Percentiles rank a stretch among this genome's conserved stretches.
These are phyloP conservation scores for Notodonta ziczac DNA, from an alignment of 2,888 invertebrate species.

Conservation along the genomic window DNA sequence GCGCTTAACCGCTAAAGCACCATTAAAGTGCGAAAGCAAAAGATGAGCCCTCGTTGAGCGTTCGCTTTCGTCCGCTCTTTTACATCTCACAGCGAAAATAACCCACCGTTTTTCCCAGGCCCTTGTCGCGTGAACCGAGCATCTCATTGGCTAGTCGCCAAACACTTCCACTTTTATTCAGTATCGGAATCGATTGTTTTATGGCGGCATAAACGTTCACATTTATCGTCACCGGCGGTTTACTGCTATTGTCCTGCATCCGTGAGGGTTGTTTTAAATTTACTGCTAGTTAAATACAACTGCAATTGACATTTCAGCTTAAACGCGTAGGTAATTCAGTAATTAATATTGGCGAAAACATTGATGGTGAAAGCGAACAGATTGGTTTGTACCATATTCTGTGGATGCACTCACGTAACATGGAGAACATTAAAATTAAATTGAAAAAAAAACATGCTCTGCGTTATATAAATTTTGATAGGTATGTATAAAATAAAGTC, in stretches of 20 bases:
- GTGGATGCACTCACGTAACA: no score
- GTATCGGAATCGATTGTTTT: constrained; percentile 75
- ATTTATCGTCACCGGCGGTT: constrained; percentile 70
- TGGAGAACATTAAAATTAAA: no score
- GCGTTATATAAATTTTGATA: not conserved
- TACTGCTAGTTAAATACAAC: constrained; percentile 62
- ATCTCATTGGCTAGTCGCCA: constrained; percentile 75
- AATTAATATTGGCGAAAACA: constrained; percentile 31
- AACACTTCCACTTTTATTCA: constrained; percentile 71
- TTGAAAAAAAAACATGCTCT: not conserved
- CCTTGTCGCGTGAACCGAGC: constrained; percentile 56
- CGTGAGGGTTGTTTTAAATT: constrained; percentile 65
- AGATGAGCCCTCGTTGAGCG: constrained; percentile 66
- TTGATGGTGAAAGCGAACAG: no score
- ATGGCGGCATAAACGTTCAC: constrained; percentile 70
- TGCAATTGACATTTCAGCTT: constrained; percentile 52
- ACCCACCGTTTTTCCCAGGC: constrained; percentile 59
- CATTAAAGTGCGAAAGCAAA: constrained; percentile 68
- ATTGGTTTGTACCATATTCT: no score
- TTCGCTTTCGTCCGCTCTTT: constrained; percentile 73
- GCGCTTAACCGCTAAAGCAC: constrained; percentile 66
- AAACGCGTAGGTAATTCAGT: constrained; percentile 35
- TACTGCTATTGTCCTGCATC: constrained; percentile 64
- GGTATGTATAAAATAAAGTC: not conserved
- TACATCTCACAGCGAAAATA: constrained; percentile 68